These are phyloP conservation scores for Plagiodera versicolora DNA, from an alignment of 2,888 invertebrate species.

Conservation along the genomic window DNA sequence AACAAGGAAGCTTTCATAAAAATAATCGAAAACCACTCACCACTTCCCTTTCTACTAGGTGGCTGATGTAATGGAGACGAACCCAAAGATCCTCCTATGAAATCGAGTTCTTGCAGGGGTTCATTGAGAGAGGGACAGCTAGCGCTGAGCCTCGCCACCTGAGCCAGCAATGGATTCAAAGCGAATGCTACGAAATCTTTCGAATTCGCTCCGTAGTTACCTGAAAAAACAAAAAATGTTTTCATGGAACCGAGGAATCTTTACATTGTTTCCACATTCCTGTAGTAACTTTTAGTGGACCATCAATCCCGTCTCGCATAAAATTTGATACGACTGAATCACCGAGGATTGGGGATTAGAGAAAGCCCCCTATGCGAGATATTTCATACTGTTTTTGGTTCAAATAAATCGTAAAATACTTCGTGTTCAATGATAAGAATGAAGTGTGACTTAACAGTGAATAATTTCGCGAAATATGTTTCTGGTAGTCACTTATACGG, in stretches of 20 bases:
- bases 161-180: slow-evolving; percentile 51
- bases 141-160: slow-evolving; percentile 64
- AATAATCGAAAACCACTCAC: slow-evolving; percentile 48
- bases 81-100: slow-evolving; percentile 53
- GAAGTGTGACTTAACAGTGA: too few relatives aligned
- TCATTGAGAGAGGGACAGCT: slow-evolving; percentile 75
- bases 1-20: not conserved
- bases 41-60: slow-evolving; percentile 66
- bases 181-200: slow-evolving; percentile 50
- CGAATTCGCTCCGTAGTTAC: slow-evolving; percentile 39
- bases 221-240: slow-evolving; percentile 18
- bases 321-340: too few relatives aligned
- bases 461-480: too few relatives aligned
- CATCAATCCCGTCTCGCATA: not conserved
- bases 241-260: too few relatives aligned
- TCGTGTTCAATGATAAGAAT: too few relatives aligned
- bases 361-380: not conserved
- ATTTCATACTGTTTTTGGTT: not conserved
- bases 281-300: too few relatives aligned
- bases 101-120: slow-evolving; percentile 52
- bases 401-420: not conserved
- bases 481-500: too few relatives aligned
- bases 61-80: slow-evolving; percentile 56
- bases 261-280: too few relatives aligned
- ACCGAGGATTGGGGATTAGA: not conserved